phyloP scores from a whole-genome alignment of 2,797 vertebrate species.

The Carcharodon carcharias region DNA sequence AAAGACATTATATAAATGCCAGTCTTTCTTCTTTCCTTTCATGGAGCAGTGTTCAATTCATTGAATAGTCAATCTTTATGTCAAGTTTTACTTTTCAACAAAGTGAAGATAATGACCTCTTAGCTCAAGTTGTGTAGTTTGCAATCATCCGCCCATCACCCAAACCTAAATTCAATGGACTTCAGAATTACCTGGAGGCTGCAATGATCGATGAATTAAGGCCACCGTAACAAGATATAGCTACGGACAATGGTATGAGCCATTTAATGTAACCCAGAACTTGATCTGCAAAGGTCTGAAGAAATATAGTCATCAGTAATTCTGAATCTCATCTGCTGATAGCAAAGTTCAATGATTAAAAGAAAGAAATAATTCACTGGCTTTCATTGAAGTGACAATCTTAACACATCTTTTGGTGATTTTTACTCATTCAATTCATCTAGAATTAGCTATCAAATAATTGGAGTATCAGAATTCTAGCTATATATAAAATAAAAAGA shows the following conservation, averaged over 20 bases:
- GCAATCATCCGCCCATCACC: not conserved
- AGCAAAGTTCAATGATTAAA: not conserved
- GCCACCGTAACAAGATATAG: constrained; percentile 73
- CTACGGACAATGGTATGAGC: constrained; percentile 72
- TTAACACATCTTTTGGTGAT: not conserved
- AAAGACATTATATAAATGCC: not conserved
- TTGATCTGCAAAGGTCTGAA: constrained; percentile 69
- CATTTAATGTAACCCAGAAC: constrained; percentile 66
- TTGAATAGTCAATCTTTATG: not conserved
- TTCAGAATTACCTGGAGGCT: constrained; percentile 61
- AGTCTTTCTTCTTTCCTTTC: not conserved
- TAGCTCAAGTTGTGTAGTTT: not conserved
- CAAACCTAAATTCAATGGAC: not conserved
- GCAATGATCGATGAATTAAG: constrained; percentile 75
- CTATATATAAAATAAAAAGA: not conserved
- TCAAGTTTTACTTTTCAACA: not conserved
- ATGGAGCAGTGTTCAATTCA: not conserved
- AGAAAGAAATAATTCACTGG: not conserved
- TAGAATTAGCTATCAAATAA: not conserved
- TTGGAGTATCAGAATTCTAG: not conserved
- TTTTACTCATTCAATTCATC: not conserved
- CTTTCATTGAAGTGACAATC: not conserved
- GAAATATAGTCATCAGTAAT: not conserved
- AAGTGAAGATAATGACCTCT: not conserved
- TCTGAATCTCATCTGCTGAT: not conserved